Evolutionary conservation across 2,113 vertebrate genomes (phyloP).

Genomic region (Scomber scombrus): DNA sequence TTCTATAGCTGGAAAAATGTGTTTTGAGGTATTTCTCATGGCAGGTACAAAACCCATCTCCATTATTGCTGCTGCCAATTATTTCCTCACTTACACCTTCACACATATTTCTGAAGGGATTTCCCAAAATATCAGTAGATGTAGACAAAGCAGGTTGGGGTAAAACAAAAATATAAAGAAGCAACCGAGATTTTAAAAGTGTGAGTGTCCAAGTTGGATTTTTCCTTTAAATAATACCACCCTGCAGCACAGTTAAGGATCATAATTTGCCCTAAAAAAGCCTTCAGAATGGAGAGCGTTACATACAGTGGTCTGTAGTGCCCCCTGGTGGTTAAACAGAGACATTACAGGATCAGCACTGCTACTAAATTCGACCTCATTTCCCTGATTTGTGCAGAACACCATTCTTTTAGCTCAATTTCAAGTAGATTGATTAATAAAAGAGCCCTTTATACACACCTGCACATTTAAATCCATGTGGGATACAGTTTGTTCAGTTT

Average conservation of each 20-base stretch:
- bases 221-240: conserved; percentile 9
- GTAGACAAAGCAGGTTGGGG: not conserved
- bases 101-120: conserved; percentile 5
- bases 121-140: not conserved
- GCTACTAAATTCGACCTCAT: not conserved
- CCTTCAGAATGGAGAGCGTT: not conserved
- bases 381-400: not conserved
- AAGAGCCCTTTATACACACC: conserved; percentile 25
- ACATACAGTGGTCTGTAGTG: conserved; percentile 16
- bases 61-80: not conserved
- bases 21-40: not conserved
- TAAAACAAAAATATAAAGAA: not conserved
- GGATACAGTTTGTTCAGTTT: not conserved
- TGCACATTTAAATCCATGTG: not conserved
- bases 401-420: not conserved
- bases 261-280: not conserved
- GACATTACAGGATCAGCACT: not conserved
- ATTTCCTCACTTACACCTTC: not conserved
- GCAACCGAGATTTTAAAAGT: not conserved
- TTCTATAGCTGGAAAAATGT: not conserved
- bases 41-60: not conserved
- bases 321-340: conserved; percentile 8
- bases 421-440: not conserved
- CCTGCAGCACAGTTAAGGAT: not conserved
- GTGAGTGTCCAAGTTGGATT: not conserved